Percentiles rank a stretch among this genome's conserved stretches.
phyloP scores from a whole-genome alignment of 2,888 invertebrate species.

The Tenthredo scrophulariae region DNA sequence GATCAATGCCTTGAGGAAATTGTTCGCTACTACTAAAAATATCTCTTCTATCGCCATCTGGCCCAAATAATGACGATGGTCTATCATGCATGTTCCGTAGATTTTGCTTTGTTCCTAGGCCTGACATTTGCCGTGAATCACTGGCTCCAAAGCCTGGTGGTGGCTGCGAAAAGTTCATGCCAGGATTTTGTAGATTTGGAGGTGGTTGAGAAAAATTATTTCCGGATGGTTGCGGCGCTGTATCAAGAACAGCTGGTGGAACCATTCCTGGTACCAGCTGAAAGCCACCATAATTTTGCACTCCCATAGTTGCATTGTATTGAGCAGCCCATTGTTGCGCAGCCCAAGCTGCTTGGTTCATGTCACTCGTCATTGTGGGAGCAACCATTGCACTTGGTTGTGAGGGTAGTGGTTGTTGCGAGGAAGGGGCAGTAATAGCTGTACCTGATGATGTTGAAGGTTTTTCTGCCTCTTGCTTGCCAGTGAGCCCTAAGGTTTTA shows the following conservation, averaged over 20 bases:
- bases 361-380: conserved; percentile 65
- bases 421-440: neutral
- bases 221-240: neutral
- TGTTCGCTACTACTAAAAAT: conserved; percentile 25
- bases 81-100: conserved; percentile 44
- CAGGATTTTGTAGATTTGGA: conserved; percentile 59
- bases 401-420: conserved; percentile 48
- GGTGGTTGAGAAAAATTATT: conserved; percentile 50
- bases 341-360: conserved; percentile 70
- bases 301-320: conserved; percentile 68
- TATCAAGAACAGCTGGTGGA: conserved; percentile 59
- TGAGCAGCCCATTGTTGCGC: conserved; percentile 73
- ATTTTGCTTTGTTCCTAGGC: conserved; percentile 49
- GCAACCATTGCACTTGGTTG: conserved; percentile 60
- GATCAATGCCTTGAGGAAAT: conserved; percentile 9
- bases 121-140: conserved; percentile 34
- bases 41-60: conserved; percentile 41
- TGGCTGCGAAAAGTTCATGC: conserved; percentile 67
- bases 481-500: conserved; percentile 74
- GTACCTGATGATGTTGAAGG: conserved; percentile 52
- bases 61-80: conserved; percentile 33
- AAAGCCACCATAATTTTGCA: conserved; percentile 60
- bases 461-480: conserved; percentile 66
- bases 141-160: conserved; percentile 57
- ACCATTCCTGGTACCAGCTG: conserved; percentile 60